Percentiles rank a stretch among this genome's conserved stretches.
Evolutionary conservation across 2,113 vertebrate species (phyloP).

Genomic region (Ctenomys sociabilis): DNA sequence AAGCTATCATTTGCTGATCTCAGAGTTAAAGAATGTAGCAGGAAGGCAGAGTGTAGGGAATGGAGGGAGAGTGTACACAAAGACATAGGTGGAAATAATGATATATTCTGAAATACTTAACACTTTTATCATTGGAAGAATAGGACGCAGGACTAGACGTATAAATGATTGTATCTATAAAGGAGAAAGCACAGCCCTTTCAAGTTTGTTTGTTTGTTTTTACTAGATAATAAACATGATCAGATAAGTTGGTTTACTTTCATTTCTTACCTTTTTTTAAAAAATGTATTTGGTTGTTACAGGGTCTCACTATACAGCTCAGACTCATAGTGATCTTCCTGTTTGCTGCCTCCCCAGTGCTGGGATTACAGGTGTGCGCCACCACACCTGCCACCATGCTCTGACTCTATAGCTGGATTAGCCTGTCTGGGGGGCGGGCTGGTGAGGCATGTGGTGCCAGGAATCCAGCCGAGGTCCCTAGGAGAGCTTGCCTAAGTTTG

Average conservation of each 20-base stretch:
- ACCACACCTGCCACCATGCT: too few species aligned
- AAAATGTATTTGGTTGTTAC: too few species aligned
- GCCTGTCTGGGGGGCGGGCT: too few species aligned
- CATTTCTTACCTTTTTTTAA: neutral
- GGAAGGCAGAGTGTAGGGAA: neutral
- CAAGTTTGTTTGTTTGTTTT: neutral
- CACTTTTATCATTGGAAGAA: neutral
- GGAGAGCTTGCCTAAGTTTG: too few species aligned
- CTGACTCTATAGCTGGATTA: too few species aligned
- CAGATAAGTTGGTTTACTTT: conserved; percentile 67
- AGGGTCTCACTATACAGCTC: too few species aligned
- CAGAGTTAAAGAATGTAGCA: neutral
- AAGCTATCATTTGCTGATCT: neutral
- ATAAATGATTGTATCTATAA: conserved; percentile 31
- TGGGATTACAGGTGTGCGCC: too few species aligned
- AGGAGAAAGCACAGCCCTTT: conserved; percentile 44
- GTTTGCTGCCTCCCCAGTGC: too few species aligned
- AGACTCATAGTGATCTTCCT: too few species aligned
- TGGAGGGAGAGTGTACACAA: neutral
- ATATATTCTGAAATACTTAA: conserved; percentile 33
- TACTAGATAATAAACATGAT: conserved; percentile 17
- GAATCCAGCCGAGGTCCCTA: too few species aligned
- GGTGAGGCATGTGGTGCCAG: too few species aligned
- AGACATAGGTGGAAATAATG: neutral
- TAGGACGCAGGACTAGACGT: neutral